Conservation (phyloP, 2,888 invertebrate genomes). For the Eurois occulta region DNA sequence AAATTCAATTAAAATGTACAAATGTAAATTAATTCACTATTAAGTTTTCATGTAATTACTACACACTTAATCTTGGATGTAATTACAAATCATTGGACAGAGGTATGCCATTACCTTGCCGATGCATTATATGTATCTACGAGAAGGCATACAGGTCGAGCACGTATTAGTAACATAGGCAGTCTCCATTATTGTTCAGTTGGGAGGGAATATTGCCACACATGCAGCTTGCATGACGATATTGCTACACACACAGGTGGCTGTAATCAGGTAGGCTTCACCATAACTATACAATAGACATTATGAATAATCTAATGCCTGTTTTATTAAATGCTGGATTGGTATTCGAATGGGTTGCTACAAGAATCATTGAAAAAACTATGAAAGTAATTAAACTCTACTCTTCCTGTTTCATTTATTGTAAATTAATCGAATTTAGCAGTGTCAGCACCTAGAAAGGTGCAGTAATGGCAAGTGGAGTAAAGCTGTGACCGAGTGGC, state of each 20-base stretch:
- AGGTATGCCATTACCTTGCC: neutral
- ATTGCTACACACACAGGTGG: slow-evolving; percentile 23
- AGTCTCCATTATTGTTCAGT: neutral
- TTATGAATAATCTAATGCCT: neutral
- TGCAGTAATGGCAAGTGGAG: no score
- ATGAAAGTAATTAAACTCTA: no score
- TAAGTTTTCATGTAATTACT: neutral
- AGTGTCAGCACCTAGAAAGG: no score
- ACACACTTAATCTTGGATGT: neutral
- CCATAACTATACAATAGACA: neutral
- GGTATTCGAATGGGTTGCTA: neutral
- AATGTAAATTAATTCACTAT: neutral
- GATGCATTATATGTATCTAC: neutral
- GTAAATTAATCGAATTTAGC: no score
- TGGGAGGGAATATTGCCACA: slow-evolving; percentile 26
- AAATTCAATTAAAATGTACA: no score
- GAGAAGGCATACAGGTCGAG: neutral
- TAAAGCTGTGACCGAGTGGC: no score
- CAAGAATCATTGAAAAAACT: neutral
- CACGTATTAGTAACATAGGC: neutral
- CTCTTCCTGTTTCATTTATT: no score
- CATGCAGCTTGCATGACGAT: slow-evolving; percentile 15
- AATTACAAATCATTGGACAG: neutral
- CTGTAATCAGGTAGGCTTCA: neutral
- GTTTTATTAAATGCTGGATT: neutral